These are phyloP conservation scores for Oryzias woworae DNA, from an alignment of 2,113 vertebrate genomes.

Conservation along the genomic window DNA sequence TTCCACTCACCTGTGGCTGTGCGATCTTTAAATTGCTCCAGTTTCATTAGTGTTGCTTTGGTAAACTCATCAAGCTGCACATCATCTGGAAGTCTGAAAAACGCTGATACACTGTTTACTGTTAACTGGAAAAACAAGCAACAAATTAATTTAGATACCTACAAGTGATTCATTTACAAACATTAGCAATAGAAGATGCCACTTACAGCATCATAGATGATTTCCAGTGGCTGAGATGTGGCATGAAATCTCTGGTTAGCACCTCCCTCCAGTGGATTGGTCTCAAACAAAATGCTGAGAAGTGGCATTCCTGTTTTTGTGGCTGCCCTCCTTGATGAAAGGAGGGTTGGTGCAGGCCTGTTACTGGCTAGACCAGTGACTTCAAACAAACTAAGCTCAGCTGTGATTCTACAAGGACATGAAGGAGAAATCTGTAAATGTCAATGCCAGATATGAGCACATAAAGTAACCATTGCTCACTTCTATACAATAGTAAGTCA, in stretches of 20 bases:
- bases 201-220: constrained; percentile 95
- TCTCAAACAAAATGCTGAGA: constrained; percentile 90
- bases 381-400: constrained; percentile 86
- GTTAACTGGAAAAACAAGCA: constrained; percentile 78
- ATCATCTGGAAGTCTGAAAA: constrained; percentile 91
- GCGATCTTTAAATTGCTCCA: constrained; percentile 96
- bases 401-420: constrained; percentile 79
- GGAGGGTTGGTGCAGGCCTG: constrained; percentile 78
- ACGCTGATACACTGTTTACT: constrained; percentile 88
- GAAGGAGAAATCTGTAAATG: neutral
- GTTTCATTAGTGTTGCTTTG: constrained; percentile 92
- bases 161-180: neutral
- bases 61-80: constrained; percentile 91
- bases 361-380: constrained; percentile 82
- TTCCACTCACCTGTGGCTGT: constrained; percentile 88
- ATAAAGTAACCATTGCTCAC: neutral
- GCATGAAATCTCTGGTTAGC: constrained; percentile 87
- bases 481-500: neutral
- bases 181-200: neutral
- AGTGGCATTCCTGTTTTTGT: constrained; percentile 77
- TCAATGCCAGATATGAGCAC: neutral
- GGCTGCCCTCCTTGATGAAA: constrained; percentile 83
- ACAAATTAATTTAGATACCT: neutral
- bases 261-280: constrained; percentile 88
- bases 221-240: constrained; percentile 92